phyloP scores from a whole-genome alignment of 2,888 invertebrate species.

The Lasius platythorax region DNA sequence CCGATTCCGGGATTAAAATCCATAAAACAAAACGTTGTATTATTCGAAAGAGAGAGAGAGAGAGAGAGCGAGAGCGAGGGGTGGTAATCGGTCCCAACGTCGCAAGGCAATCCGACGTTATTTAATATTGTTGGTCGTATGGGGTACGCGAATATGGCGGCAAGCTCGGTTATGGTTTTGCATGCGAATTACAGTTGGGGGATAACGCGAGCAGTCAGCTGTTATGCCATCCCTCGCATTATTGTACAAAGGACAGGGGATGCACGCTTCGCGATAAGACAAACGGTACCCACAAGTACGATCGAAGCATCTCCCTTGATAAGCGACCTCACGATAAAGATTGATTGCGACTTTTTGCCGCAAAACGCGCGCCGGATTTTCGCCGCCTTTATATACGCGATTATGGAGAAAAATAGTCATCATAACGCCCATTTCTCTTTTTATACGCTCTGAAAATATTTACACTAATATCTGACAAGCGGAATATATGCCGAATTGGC shows the following conservation, averaged over 20 bases:
- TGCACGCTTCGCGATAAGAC: constrained; percentile 68
- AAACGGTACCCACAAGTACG: constrained; percentile 68
- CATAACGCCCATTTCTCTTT: constrained; percentile 1
- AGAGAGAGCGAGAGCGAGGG: not conserved
- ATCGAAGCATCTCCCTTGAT: constrained; percentile 64
- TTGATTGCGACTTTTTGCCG: constrained; percentile 66
- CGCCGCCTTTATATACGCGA: not conserved
- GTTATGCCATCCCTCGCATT: constrained; percentile 57
- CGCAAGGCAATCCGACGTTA: constrained; percentile 74
- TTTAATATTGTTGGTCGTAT: constrained; percentile 76
- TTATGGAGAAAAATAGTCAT: constrained; percentile 36
- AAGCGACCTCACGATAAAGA: constrained; percentile 69
- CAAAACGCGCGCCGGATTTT: constrained; percentile 17
- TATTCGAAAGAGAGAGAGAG: not conserved
- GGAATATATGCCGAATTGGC: not conserved
- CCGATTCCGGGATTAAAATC: not conserved
- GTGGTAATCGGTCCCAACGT: constrained; percentile 68
- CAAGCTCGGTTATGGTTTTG: constrained; percentile 66
- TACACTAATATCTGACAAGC: not conserved
- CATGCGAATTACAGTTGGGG: constrained; percentile 70
- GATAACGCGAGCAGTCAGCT: constrained; percentile 72
- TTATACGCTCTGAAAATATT: not conserved
- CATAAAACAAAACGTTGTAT: not conserved
- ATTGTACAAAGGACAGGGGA: constrained; percentile 53
- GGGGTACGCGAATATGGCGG: constrained; percentile 40